A percentile compares a stretch with the other conserved stretches of the same genome.
These are phyloP conservation scores for Chrysemys picta DNA, from an alignment of 2,113 vertebrate species.

Conservation along the genomic window DNA sequence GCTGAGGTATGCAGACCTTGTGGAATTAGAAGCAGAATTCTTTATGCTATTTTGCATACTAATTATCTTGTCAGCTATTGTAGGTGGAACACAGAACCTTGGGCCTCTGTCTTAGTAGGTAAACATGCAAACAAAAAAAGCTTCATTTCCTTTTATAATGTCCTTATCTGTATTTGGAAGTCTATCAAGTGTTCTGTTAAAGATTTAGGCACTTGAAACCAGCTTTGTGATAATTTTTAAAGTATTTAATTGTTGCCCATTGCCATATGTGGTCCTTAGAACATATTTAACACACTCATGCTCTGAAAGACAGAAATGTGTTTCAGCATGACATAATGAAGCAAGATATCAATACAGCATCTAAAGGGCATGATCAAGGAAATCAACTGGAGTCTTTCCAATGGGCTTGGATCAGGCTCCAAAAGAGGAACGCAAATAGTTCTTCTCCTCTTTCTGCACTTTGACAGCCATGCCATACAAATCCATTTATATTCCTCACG, in stretches of 20 bases:
- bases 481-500: accelerated
- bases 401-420: too few relatives aligned
- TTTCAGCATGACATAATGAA: not conserved
- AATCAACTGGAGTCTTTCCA: too few relatives aligned
- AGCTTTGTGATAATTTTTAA: not conserved
- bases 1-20: too few relatives aligned
- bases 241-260: not conserved
- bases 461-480: not conserved
- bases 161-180: not conserved
- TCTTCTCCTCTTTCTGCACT: not conserved
- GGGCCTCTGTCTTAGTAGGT: not conserved
- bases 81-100: not conserved
- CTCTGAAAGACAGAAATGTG: not conserved
- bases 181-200: not conserved
- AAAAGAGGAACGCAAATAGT: not conserved
- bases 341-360: too few relatives aligned
- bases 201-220: not conserved
- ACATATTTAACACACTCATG: not conserved
- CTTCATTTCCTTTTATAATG: not conserved
- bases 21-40: not conserved
- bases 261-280: not conserved
- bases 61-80: not conserved
- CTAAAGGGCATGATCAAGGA: too few relatives aligned
- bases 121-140: not conserved
- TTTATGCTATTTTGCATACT: not conserved